Base-by-base conservation (phyloP, 53 echinoderm and acorn worm genomes). In the Pentamera pediparva region DNA sequence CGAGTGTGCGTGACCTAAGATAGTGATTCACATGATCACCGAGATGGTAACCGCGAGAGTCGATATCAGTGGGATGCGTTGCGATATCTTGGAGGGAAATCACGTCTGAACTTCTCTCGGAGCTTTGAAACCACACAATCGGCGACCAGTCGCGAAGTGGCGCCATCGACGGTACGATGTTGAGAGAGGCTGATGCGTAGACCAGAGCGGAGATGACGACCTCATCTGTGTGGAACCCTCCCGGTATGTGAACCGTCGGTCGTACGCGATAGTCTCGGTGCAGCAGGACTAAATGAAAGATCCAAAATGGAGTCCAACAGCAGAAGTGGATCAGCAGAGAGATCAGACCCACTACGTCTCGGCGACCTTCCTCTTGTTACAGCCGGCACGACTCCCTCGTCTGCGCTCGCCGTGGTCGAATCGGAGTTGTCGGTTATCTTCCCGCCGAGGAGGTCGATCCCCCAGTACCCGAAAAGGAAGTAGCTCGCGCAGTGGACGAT, bases 131-230 rank as follows among this genome's bases (percentile, higher is more conserved):
- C 67, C 67, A 67, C 11, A 67, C 15, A 17, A 4, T 7, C 26
- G 67, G 67, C 17, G 67, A 0, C 91, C 86, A 87, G 45, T 84
- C 84, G 7, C 78, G 77, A 49, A 81, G 69, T 51, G 60, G 78
- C 3, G 56, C 35, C 30, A 61, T n/a, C 52, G 48, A 84, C 39
- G 87, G 36, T 25, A 81, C 22, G 33, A 91, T 65, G 50, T 79
- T 87, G n/a, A 73, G 53, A 43, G 84, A 74, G 4, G 91, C 84
- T 25, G 84, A 75, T 12, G 78, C 24, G 74, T 91, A 91, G 11
- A 83, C 55, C 39, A 79, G 29, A 11, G 74, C 41, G 21, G 91
- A 73, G 12, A 84, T 62, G 3, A 78, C 81, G 2, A 84, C n/a
- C 18, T 84, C 63, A 39, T 83, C 52, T 3, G 81, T 67, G 24